Base-by-base conservation (phyloP, 2,888 invertebrate species). In the Galeopsomyia nigrocyanea region DNA sequence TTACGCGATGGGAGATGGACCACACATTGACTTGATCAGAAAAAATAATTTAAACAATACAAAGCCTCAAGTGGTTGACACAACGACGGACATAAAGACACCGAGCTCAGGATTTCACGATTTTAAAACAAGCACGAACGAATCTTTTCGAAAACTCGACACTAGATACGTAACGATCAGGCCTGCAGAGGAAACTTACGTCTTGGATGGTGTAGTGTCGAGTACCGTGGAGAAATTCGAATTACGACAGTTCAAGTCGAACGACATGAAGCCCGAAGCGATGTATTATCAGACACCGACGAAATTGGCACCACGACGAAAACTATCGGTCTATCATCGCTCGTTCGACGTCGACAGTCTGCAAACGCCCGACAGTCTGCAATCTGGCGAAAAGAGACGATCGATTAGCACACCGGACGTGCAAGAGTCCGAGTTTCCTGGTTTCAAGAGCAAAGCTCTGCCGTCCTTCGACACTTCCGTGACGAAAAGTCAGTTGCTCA, bases 321-420 rank as follows among this genome's bases (percentile, higher is more conserved):
- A 84, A 64, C 53, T 80, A 5, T 83, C 83, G 0, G 83, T 84
- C 39, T 84, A 80, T 64, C 78, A 79, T 46, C 79, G 83, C 9
- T 79, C 83, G 5, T 83, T 82, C 76, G 82, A 84, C 47, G 68
- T 82, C 6, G 77, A 79, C n/a, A 76, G 69, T 17, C 58, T 77
- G 7, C 66, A 66, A 58, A 56, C 68, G 39, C 47, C 75, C 22
- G 46, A 71, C 46, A 75, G 75, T 53, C 26, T 61, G 0, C 31
- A 17, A 9, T 50, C 6, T 5, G 55, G 3, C n/a, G 75, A 68
- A 10, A 73, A 72, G 47, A 65, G 26, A 50, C 73, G 68, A 3
- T 75, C 75, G 22, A 31, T 62, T 10, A 72, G 74, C 31, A 64
- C 71, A 2, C 60, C 69, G 2, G 64, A 73, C 7, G 71, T 61